These are phyloP conservation scores for Calcarius lapponicus DNA, from an alignment of 2,797 vertebrate species.

Conservation along the genomic window DNA sequence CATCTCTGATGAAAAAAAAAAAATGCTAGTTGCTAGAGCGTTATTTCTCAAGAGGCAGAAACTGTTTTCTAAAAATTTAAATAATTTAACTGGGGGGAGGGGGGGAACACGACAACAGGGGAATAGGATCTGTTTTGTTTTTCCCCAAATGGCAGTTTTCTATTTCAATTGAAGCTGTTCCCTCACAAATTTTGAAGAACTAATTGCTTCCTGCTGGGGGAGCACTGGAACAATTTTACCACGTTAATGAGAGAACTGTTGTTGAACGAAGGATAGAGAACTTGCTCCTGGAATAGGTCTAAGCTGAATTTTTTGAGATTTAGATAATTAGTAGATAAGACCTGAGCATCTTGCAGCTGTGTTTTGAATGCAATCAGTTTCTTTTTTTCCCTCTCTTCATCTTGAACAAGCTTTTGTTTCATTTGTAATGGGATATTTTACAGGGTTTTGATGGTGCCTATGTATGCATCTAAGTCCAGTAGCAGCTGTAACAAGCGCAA, in stretches of 20 bases:
- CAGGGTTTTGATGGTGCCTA: background rate
- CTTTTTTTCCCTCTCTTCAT: rapidly evolving
- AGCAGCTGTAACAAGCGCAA: background rate
- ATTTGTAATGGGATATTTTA: background rate
- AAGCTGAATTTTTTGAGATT: background rate
- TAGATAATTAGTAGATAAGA: background rate
- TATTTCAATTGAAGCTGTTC: background rate
- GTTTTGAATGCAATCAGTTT: background rate
- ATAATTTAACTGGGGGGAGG: rapidly evolving
- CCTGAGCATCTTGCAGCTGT: background rate
- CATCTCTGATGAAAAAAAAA: background rate
- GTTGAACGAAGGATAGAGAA: background rate
- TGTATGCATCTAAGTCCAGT: background rate
- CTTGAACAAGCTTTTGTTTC: background rate
- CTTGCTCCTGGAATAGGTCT: background rate
- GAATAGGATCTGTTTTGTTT: background rate
- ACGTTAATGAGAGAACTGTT: background rate
- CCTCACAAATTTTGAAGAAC: background rate
- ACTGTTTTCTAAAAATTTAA: background rate
- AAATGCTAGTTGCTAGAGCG: background rate
- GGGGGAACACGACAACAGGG: rapidly evolving
- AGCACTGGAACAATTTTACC: background rate
- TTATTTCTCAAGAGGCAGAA: background rate
- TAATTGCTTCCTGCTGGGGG: slow-evolving; percentile 5
- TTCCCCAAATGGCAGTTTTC: background rate